Conservation (phyloP, 2,888 invertebrate genomes). For the Agelastica alni region DNA sequence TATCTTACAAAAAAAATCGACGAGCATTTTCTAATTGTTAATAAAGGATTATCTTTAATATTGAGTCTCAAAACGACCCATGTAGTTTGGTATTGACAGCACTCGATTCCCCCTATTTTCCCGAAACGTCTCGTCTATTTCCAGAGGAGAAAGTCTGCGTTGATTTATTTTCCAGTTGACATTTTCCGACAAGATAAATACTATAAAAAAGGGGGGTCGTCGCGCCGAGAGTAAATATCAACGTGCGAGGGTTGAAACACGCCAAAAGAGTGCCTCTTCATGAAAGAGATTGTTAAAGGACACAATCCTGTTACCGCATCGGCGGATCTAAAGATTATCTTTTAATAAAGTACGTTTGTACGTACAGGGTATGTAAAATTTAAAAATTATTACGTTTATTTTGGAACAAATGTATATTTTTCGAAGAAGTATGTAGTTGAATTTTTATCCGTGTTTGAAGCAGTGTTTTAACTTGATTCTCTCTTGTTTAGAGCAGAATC, state of each 20-base stretch:
- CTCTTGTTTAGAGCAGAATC: no score
- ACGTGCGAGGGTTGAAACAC: slow-evolving; percentile 5
- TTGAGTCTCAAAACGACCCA: no score
- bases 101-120: slow-evolving; percentile 14
- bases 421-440: no score
- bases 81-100: slow-evolving; percentile 16
- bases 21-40: no score
- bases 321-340: no score
- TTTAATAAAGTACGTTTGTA: no score
- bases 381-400: no score
- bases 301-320: slow-evolving; percentile 4
- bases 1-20: not conserved
- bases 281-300: slow-evolving; percentile 16
- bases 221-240: slow-evolving; percentile 25
- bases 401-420: no score
- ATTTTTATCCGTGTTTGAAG: no score
- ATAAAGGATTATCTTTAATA: no score
- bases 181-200: slow-evolving; percentile 32
- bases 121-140: slow-evolving; percentile 20
- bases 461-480: no score
- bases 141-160: slow-evolving; percentile 18
- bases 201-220: slow-evolving; percentile 28
- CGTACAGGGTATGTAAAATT: no score
- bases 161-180: slow-evolving; percentile 31
- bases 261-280: slow-evolving; percentile 13